Evolutionary conservation across 2,797 vertebrate genomes (phyloP), one percentile per base, ranked within the genome.

Genomic region (Oophaga sylvatica): DNA sequence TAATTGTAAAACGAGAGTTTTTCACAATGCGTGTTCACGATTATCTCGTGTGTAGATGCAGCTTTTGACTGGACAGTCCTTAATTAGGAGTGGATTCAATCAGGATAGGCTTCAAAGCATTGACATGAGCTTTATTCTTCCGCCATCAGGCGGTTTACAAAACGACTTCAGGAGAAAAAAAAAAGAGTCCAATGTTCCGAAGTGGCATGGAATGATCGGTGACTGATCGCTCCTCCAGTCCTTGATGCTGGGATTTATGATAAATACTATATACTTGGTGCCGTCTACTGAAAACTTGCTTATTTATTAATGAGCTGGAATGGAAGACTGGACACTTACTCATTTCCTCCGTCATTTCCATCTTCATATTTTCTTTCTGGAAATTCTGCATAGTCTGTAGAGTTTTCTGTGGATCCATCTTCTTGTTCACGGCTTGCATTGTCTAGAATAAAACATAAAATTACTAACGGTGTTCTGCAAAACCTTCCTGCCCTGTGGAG

Each of bases 261-360:
- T 48, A n/a, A 19, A 4, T 22, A 2, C 41, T 70, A 53, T n/a
- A 53, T 73, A 11, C 10, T 20, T 3, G 8, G 19, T 45, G 35
- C 35, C 35, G 20, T 5, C 2, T 0, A 45, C 71, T 5, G 20
- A 2, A 48, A n/a, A 48, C 35, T 3, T 22, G 17, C 0, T 19
- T 11, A 73, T 8, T 41, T 2, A 41, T 45, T 5, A 75, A 4
- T 10, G 41, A 29, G 1, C 10, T 17, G 13, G 10, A 73, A 22
- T 11, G 41, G 9, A 26, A 29, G 13, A 1, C n/a, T 3, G n/a
- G 12, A 53, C 90, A 94, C 96, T 97, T 95, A 99, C 98, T 98
- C 97, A 99, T 97, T 90, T 99, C 98, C 92, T 99, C 98, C 0
- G 97, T 99, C 97, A 99, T 98, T 90, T 95, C 97, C 97, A 99